These are phyloP conservation scores for Cairina moschata DNA, from an alignment of 2,113 vertebrate genomes.

Conservation along the genomic window DNA sequence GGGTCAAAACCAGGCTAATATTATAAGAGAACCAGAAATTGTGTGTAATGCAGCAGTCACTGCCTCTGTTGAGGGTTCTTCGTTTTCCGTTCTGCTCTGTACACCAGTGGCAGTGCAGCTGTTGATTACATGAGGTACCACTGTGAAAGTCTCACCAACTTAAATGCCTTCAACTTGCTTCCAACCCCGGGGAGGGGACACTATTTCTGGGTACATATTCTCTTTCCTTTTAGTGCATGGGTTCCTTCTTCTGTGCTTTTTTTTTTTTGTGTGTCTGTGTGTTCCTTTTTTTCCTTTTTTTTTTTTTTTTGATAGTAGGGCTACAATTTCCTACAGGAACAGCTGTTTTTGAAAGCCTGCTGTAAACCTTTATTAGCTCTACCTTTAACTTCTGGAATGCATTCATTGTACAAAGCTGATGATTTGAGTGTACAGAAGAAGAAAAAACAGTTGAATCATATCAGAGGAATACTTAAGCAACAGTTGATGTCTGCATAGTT, in stretches of 20 bases:
- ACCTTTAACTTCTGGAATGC: slow-evolving; percentile 25
- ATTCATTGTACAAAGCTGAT: not conserved
- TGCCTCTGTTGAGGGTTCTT: not conserved
- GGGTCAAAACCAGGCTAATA: not conserved
- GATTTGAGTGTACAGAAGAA: not conserved
- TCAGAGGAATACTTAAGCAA: not conserved
- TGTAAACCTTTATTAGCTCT: not conserved
- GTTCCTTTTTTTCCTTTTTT: not conserved
- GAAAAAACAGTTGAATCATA: not conserved
- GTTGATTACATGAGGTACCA: not conserved
- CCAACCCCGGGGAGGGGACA: no score
- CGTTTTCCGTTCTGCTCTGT: not conserved
- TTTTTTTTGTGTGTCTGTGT: not conserved
- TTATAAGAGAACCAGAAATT: not conserved
- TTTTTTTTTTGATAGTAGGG: not conserved
- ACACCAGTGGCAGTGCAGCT: not conserved
- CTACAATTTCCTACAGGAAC: not conserved
- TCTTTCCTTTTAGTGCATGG: not conserved
- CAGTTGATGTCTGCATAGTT: not conserved
- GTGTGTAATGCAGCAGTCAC: not conserved
- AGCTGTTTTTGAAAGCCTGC: not conserved
- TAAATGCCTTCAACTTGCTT: not conserved
- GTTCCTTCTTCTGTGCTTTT: not conserved
- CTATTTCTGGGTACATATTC: not conserved
- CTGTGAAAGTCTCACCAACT: not conserved